Evolutionary conservation across 1,140 invertebrate species (phyloP).

Genomic region (Cyrtorhinus lividipennis): DNA sequence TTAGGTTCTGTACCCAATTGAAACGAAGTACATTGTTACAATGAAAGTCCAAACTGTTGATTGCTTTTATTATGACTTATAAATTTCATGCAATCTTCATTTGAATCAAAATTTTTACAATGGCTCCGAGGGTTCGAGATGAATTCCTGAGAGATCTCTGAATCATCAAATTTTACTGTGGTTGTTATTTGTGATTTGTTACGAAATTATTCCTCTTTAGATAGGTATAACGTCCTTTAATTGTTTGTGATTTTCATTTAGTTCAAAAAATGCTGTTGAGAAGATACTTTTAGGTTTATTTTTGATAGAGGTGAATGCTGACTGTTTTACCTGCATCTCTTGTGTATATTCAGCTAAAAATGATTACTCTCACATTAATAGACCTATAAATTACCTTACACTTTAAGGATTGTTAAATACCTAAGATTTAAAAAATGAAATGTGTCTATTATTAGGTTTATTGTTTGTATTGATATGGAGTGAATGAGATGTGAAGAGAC

Average conservation of each 20-base stretch:
- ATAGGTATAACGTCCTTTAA: not conserved
- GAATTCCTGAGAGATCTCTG: not conserved
- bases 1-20: no score
- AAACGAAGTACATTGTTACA: no score
- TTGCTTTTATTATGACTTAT: not conserved
- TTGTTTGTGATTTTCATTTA: not conserved
- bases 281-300: not conserved
- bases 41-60: no score
- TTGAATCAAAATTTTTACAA: not conserved
- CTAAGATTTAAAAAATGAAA: slow-evolving; percentile 13
- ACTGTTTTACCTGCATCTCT: not conserved
- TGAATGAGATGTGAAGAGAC: not conserved
- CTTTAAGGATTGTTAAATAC: slow-evolving; percentile 6
- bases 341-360: slow-evolving; percentile 2
- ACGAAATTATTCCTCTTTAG: not conserved
- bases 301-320: not conserved
- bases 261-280: no score
- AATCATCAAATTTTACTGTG: not conserved
- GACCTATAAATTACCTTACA: not conserved
- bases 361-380: not conserved
- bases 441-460: slow-evolving; percentile 15
- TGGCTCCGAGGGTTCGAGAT: not conserved
- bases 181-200: not conserved
- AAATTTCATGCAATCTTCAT: not conserved
- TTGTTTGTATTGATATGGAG: not conserved